phyloP scores from a whole-genome alignment of 2,888 invertebrate species.

The Deroplatys truncata region DNA sequence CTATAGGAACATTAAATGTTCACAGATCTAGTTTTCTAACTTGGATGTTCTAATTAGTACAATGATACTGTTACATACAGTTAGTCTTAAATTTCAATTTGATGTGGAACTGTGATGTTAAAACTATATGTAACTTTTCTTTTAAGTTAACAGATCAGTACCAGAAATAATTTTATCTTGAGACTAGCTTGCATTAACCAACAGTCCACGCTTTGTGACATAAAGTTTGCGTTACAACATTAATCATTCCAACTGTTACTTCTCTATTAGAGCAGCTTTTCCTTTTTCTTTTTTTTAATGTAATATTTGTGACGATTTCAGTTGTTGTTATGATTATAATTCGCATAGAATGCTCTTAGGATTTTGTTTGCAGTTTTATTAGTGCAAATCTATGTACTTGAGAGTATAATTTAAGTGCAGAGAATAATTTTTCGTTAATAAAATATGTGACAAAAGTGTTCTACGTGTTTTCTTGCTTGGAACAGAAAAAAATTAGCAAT shows the following conservation, averaged over 20 bases:
- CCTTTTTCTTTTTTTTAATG: background rate
- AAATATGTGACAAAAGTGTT: background rate
- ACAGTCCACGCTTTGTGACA: background rate
- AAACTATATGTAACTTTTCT: background rate
- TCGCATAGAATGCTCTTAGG: background rate
- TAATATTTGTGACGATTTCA: background rate
- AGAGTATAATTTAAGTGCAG: background rate
- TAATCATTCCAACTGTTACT: background rate
- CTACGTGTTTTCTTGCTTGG: background rate
- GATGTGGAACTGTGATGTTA: background rate
- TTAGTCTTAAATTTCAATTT: background rate
- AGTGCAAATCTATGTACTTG: background rate
- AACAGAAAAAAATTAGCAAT: background rate
- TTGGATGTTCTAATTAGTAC: background rate
- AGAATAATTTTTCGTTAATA: background rate
- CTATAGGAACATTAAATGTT: background rate
- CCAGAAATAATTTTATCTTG: background rate
- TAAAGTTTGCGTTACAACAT: background rate
- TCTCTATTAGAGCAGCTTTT: background rate
- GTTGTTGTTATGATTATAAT: background rate
- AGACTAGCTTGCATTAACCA: background rate
- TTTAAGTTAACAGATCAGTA: background rate
- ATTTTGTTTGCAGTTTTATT: background rate
- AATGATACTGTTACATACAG: background rate
- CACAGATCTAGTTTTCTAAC: background rate